Conservation (phyloP, 2,113 vertebrate species). For the Catagonus wagneri region DNA sequence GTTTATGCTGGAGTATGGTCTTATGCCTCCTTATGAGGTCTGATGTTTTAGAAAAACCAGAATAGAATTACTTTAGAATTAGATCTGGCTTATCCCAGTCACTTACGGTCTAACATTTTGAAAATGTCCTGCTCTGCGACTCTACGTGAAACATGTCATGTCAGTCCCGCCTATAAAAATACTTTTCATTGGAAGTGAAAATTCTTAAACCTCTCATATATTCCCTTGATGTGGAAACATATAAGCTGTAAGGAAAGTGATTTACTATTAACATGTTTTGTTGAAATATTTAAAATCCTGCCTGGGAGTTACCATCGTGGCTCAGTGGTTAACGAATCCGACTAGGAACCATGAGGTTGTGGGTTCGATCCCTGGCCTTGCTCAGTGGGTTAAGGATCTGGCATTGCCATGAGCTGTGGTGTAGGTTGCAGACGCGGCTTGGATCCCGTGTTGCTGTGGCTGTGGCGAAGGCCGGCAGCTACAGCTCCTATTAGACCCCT, state of each 20-base stretch:
- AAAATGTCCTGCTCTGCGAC: not conserved
- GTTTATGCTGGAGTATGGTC: constrained; percentile 1
- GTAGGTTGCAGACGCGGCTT: too few relatives aligned
- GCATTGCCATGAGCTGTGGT: too few relatives aligned
- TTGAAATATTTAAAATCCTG: constrained; percentile 47
- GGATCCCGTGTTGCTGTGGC: too few relatives aligned
- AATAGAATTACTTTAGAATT: constrained; percentile 25
- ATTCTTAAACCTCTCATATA: not conserved
- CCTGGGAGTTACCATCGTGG: too few relatives aligned
- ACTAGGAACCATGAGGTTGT: too few relatives aligned
- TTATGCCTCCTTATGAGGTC: constrained; percentile 1
- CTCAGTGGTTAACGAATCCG: too few relatives aligned
- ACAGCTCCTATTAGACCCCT: too few relatives aligned
- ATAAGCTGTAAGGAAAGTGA: constrained; percentile 26
- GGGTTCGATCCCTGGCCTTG: too few relatives aligned
- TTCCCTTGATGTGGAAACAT: constrained; percentile 33
- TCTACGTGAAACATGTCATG: not conserved
- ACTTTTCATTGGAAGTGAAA: constrained; percentile 44
- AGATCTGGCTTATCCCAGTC: not conserved
- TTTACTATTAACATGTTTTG: constrained; percentile 25
- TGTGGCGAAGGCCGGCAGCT: too few relatives aligned
- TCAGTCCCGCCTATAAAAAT: not conserved
- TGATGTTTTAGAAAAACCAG: constrained; percentile 49
- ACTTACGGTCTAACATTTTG: not conserved
- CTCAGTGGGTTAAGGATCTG: too few relatives aligned